Percentiles rank a stretch among this genome's conserved stretches.
Evolutionary conservation across 2,113 vertebrate genomes (phyloP).

Genomic region (Zosterops lateralis): DNA sequence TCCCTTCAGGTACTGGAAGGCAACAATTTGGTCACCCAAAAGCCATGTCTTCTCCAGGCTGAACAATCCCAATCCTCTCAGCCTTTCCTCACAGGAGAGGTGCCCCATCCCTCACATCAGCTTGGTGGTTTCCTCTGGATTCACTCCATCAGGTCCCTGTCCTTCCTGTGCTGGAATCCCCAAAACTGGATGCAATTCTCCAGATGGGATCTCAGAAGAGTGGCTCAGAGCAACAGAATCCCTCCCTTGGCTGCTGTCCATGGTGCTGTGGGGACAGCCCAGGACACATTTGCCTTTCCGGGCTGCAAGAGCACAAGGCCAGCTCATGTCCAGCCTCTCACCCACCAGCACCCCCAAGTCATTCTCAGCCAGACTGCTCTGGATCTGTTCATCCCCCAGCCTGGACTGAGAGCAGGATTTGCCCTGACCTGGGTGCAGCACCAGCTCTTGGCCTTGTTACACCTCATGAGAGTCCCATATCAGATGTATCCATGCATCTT

Average conservation of each 20-base stretch:
- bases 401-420: background rate
- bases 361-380: background rate
- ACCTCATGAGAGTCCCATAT: background rate
- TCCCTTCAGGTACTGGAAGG: background rate
- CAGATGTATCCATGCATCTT: background rate
- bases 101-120: background rate
- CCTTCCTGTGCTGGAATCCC: background rate
- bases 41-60: background rate
- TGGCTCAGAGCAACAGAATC: background rate
- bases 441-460: background rate
- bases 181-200: background rate
- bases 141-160: background rate
- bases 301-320: background rate
- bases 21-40: background rate
- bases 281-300: background rate
- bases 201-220: background rate
- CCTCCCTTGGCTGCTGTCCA: background rate
- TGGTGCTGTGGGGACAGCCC: rapidly evolving
- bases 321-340: background rate
- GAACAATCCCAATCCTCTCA: background rate
- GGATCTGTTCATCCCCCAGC: background rate
- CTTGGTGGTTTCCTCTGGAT: background rate
- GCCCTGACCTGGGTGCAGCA: background rate
- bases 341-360: background rate
- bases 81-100: background rate